A percentile compares a stretch with the other conserved stretches of the same genome.
These are phyloP conservation scores for Lophotis ruficrista DNA, from an alignment of 2,113 vertebrate genomes.

Conservation along the genomic window DNA sequence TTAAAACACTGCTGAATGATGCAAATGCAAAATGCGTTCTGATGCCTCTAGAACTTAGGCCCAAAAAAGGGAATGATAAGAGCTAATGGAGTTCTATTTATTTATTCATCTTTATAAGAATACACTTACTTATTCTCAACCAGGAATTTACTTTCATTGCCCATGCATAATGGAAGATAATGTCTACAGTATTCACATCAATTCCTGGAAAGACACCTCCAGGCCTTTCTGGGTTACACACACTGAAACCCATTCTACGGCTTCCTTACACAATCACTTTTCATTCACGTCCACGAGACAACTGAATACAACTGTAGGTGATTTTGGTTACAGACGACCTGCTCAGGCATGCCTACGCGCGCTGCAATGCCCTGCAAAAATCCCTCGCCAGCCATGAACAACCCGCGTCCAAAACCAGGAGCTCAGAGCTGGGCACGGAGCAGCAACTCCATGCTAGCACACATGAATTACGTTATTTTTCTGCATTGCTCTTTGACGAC, in stretches of 20 bases:
- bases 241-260: background rate
- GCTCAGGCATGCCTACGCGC: background rate
- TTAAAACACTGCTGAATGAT: background rate
- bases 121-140: background rate
- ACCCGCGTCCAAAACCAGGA: background rate
- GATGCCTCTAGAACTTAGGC: background rate
- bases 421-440: rapidly evolving
- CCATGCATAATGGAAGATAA: background rate
- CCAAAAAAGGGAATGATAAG: background rate
- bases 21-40: background rate
- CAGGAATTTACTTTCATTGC: background rate
- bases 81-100: background rate
- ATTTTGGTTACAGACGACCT: background rate
- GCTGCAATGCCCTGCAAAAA: background rate
- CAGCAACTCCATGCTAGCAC: background rate
- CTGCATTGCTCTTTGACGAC: background rate
- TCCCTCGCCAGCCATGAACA: background rate
- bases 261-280: background rate
- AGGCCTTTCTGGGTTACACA: background rate
- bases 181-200: background rate
- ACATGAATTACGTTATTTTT: background rate
- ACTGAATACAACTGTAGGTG: background rate
- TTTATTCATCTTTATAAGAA: background rate
- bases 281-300: background rate
- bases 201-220: background rate